These are phyloP conservation scores for Bryconaethiops microstoma DNA, from an alignment of 2,797 vertebrate species.

Conservation along the genomic window DNA sequence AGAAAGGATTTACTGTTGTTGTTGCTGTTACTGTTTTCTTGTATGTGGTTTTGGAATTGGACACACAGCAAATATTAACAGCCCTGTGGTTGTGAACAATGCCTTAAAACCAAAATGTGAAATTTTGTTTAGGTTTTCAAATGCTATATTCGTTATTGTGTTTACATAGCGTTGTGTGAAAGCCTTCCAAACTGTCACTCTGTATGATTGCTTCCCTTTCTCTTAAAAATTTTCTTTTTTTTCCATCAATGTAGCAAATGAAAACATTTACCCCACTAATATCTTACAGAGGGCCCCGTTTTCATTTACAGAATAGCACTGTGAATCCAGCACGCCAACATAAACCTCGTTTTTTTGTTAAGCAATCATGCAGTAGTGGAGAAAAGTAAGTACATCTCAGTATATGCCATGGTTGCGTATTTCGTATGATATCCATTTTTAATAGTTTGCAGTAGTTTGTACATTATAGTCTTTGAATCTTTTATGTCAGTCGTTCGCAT, in stretches of 20 bases:
- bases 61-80: no score
- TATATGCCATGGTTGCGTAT: not conserved
- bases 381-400: not conserved
- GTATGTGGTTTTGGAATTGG: no score
- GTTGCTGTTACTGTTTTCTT: no score
- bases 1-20: no score
- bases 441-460: not conserved
- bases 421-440: not conserved
- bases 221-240: conserved; percentile 47
- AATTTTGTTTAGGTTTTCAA: not conserved
- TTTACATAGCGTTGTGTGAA: not conserved
- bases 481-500: not conserved
- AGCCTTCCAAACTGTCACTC: not conserved
- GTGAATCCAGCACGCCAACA: conserved; percentile 54
- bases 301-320: conserved; percentile 66
- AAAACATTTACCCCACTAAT: conserved; percentile 57
- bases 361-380: conserved; percentile 39
- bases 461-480: not conserved
- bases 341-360: conserved; percentile 49
- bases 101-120: no score
- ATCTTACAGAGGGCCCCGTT: conserved; percentile 61
- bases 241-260: conserved; percentile 57
- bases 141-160: not conserved
- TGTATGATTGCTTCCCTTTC: not conserved
- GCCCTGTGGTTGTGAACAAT: no score